Evolutionary conservation across 23 tunicate species (phyloP).

Genomic region (Styela plicata): DNA sequence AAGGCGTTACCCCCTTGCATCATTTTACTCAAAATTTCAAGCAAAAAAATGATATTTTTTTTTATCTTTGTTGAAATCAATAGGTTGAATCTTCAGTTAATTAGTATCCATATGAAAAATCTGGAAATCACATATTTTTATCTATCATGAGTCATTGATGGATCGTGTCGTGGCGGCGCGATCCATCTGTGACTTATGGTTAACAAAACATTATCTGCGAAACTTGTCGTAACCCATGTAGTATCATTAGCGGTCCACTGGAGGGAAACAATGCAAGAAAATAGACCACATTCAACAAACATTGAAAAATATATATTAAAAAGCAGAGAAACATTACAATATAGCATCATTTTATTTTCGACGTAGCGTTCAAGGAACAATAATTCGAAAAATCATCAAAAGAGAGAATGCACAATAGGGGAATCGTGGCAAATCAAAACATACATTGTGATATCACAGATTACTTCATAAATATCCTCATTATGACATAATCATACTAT

Average conservation of each 20-base stretch:
- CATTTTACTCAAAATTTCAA: too few relatives aligned
- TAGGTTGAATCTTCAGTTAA: too few relatives aligned
- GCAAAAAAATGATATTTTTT: too few relatives aligned
- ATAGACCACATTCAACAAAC: not conserved
- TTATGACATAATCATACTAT: not conserved
- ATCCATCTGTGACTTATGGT: not conserved
- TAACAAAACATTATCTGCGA: too few relatives aligned
- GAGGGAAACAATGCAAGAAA: not conserved
- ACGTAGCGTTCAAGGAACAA: not conserved
- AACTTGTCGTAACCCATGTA: not conserved
- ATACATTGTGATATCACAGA: not conserved
- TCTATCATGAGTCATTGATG: not conserved
- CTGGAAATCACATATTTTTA: not conserved
- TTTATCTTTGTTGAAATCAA: too few relatives aligned
- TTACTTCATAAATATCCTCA: not conserved
- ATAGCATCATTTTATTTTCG: not conserved
- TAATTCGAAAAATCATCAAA: not conserved
- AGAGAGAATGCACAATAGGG: not conserved
- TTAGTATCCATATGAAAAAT: not conserved
- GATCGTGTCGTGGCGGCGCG: not conserved
- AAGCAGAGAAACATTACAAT: not conserved
- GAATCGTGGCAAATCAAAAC: not conserved
- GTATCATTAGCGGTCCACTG: not conserved
- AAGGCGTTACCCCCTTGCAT: too few relatives aligned
- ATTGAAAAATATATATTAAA: not conserved